A percentile compares a stretch with the other conserved stretches of the same genome.
These are phyloP conservation scores for Paelopatides confundens DNA, from an alignment of 53 echinoderm and acorn worm species.

Conservation along the genomic window DNA sequence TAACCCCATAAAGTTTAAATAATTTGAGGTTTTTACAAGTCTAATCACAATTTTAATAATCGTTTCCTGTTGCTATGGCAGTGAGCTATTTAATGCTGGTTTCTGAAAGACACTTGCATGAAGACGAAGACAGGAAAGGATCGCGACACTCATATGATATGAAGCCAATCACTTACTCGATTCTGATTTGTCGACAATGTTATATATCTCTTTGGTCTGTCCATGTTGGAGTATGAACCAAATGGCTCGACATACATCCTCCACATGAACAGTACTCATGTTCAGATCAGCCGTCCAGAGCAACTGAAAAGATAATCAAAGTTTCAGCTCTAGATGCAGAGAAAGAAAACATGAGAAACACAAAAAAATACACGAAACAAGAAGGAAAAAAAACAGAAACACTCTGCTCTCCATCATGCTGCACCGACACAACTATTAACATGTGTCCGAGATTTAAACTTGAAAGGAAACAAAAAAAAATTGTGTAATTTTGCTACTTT, in stretches of 20 bases:
- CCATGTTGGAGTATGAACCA: slow-evolving; percentile 80
- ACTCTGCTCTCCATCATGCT: too few species aligned
- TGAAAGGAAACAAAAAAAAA: too few species aligned
- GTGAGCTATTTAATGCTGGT: too few species aligned
- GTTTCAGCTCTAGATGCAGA: neutral
- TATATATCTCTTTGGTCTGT: slow-evolving; percentile 76
- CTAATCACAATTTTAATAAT: too few species aligned
- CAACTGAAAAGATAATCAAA: slow-evolving; percentile 51
- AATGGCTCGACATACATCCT: slow-evolving; percentile 81
- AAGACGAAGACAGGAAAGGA: too few species aligned
- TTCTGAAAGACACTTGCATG: too few species aligned
- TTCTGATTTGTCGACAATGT: slow-evolving; percentile 88
- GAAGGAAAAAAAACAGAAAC: too few species aligned
- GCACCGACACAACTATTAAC: too few species aligned
- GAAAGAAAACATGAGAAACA: neutral
- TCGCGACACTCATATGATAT: neutral
- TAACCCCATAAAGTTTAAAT: too few species aligned
- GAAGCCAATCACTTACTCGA: slow-evolving; percentile 74
- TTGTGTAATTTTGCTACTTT: too few species aligned
- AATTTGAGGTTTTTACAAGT: too few species aligned
- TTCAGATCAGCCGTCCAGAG: slow-evolving; percentile 92
- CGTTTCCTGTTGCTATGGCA: neutral
- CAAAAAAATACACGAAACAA: neutral
- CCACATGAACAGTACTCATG: slow-evolving; percentile 92
- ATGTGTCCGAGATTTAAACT: too few species aligned